Base-by-base conservation (phyloP, 2,888 invertebrate genomes). In the Drosophila pegasa region DNA sequence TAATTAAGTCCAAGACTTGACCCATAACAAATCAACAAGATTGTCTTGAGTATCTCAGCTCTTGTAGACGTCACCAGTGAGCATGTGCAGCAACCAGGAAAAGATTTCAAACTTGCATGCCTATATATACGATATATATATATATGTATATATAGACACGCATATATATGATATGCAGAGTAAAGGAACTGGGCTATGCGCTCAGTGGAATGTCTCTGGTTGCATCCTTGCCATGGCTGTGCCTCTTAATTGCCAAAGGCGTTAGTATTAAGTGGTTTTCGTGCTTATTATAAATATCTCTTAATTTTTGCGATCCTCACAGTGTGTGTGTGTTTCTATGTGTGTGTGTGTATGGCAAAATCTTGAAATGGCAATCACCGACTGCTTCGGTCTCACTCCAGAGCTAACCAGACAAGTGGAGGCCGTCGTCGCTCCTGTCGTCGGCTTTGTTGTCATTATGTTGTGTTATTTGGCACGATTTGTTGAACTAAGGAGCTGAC, bases 201-300 rank as follows among this genome's bases (percentile, higher is more conserved):
- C 68, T 60, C 71, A 69, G 58, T 76, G 78, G 77, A 80, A 80
- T 75, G 80, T 62, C 56, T 65, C 63, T 41, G 59, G 45, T 22
- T 35, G 73, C 71, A 80, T 87, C 83, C 90, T 85, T 70, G 66
- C 52, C 59, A 64, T 75, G 48, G 54, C 61, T 78, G 70, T 74
- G 64, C 27, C 69, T 70, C 70, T 90, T 90, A 90, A 90, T 90
- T 90, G 90, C 91, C 90, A 90, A 90, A 90, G 91, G 90, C 90
- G 90, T 90, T 90, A 91, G 91, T 84, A 87, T 91, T 90, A 90
- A 90, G 91, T 91, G 91, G 91, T 90, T 91, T 91, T 90, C 91
- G 91, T 91, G 90, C 91, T 90, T 91, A 89, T 90, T 90, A 91
- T 91, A 90, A 90, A 90, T 90, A 90, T 91, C 90, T 91, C 90